Percentiles rank a stretch among this genome's conserved stretches.
These are phyloP conservation scores for Pandemis cinnamomeana DNA, from an alignment of 2,888 invertebrate species.

Conservation along the genomic window DNA sequence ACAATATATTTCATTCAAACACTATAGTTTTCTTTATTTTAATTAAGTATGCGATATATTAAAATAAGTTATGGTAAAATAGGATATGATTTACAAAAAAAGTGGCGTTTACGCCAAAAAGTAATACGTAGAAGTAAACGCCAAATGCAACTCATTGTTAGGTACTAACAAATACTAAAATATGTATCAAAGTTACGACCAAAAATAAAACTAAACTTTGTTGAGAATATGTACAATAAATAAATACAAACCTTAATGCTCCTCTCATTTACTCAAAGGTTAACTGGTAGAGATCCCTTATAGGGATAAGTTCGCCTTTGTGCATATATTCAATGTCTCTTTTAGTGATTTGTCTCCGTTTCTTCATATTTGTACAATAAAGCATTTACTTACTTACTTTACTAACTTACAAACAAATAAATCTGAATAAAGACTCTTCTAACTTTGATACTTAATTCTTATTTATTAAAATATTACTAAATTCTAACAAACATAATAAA, in stretches of 20 bases:
- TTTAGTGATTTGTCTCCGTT: too few relatives aligned
- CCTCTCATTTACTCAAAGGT: too few relatives aligned
- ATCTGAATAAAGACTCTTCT: not conserved
- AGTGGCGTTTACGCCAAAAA: not conserved
- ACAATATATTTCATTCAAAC: not conserved
- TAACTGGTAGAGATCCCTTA: too few relatives aligned
- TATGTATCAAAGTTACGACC: not conserved
- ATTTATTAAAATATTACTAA: not conserved
- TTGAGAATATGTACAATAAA: too few relatives aligned
- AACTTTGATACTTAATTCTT: not conserved
- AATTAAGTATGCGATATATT: conserved; percentile 1
- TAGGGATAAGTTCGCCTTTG: too few relatives aligned
- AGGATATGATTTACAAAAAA: not conserved
- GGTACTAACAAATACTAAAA: not conserved
- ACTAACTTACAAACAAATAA: not conserved
- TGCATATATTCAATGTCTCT: too few relatives aligned
- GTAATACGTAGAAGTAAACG: not conserved
- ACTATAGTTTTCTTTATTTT: not conserved
- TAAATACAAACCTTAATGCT: too few relatives aligned
- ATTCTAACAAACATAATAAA: not conserved
- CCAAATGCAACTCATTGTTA: not conserved
- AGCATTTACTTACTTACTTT: too few relatives aligned
- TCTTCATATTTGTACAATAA: too few relatives aligned
- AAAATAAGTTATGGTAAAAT: not conserved
- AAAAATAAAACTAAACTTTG: not conserved